Conservation (phyloP, 2,888 invertebrate genomes). For the Chorisops tibialis region DNA sequence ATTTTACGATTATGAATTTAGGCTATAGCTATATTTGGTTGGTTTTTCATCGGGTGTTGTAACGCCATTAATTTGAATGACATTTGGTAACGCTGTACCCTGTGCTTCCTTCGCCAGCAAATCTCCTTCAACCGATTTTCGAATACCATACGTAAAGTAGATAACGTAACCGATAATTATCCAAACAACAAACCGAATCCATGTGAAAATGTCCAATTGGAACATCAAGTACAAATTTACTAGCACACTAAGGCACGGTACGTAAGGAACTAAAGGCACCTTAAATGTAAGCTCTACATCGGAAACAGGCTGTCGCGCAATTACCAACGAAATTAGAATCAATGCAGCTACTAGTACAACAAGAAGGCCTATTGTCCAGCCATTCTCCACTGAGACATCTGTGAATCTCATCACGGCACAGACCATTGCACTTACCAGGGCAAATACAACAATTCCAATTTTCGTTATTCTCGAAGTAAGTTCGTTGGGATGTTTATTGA, state of each 20-base stretch:
- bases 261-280: constrained; percentile 79
- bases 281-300: constrained; percentile 65
- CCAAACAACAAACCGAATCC: constrained; percentile 87
- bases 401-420: constrained; percentile 41
- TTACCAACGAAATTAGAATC: constrained; percentile 57
- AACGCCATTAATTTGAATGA: background rate
- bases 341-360: constrained; percentile 55
- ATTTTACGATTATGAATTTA: constrained; percentile 17
- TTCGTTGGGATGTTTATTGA: constrained; percentile 63
- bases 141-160: constrained; percentile 82
- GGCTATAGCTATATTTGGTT: constrained; percentile 6
- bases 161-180: constrained; percentile 78
- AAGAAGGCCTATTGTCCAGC: constrained; percentile 49
- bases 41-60: background rate
- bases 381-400: constrained; percentile 40
- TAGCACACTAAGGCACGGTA: constrained; percentile 80
- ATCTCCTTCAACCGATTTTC: constrained; percentile 64
- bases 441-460: constrained; percentile 57
- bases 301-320: constrained; percentile 68
- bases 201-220: constrained; percentile 78
- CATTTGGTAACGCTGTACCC: background rate
- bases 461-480: constrained; percentile 66
- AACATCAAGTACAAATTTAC: constrained; percentile 90
- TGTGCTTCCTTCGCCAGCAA: background rate
- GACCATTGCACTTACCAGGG: constrained; percentile 52